These are phyloP conservation scores for Cheirogaleus medius DNA, from an alignment of 2,113 vertebrate genomes.

Conservation along the genomic window DNA sequence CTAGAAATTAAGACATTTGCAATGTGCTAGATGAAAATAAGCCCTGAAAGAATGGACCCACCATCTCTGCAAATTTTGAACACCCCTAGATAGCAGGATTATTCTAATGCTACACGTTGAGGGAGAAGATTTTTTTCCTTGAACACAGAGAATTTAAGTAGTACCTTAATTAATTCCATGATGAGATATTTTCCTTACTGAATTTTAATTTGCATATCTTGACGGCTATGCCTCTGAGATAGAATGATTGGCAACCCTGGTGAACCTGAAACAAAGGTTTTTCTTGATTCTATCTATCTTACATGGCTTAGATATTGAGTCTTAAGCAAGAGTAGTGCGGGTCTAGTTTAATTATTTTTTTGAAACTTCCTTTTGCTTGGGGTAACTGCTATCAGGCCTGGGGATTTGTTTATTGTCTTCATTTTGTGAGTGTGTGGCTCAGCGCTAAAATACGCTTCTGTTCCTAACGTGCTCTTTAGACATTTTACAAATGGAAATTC, in stretches of 20 bases:
- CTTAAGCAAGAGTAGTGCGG: background rate
- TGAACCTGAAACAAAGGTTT: background rate
- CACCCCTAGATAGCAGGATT: background rate
- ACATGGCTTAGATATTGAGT: background rate
- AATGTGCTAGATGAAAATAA: constrained; percentile 3
- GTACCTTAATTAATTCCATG: constrained; percentile 24
- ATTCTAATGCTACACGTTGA: background rate
- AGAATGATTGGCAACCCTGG: background rate
- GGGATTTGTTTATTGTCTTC: background rate
- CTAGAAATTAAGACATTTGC: background rate
- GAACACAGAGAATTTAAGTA: background rate
- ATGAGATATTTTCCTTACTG: background rate
- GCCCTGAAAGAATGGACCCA: background rate
- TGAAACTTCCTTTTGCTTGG: background rate
- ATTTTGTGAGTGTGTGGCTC: background rate
- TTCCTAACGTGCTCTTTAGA: background rate
- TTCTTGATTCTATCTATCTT: background rate
- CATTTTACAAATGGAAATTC: background rate
- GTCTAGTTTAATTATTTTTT: background rate
- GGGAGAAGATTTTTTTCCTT: background rate
- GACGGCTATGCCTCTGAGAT: background rate
- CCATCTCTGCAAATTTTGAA: background rate
- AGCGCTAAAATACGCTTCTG: background rate
- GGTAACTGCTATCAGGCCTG: background rate
- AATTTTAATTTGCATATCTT: constrained; percentile 14